Base-by-base conservation (phyloP, 2,888 invertebrate species). In the Ochlodes sylvanus region DNA sequence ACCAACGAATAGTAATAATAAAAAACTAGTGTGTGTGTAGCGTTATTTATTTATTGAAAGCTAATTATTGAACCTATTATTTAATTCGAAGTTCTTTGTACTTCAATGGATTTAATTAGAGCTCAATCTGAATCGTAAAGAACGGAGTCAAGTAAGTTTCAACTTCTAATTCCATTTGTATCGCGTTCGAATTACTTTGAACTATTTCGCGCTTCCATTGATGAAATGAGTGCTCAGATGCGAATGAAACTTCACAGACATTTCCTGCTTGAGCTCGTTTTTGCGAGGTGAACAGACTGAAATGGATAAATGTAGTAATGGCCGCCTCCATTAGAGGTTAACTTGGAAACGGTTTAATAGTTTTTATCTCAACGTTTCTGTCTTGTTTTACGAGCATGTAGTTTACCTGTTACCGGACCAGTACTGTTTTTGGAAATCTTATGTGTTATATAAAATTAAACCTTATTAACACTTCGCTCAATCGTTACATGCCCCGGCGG, bases 131-230 rank as follows among this genome's bases (percentile, higher is more conserved):
- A 27, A 52, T 52, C 14, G 14, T 1, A 27, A 27, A 52, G 50
- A 14, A 52, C 4, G 19, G 50, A 52, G 50, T n/a, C 17, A 9
- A 21, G 52, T 52, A 52, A 52, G 27, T 52, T 52, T 27, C 14
- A 52, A 52, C 52, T 27, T 52, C 52, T 27, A 52, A 52, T 52
- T 52, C 52, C 52, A 52, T 52, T 52, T 52, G 27, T 52, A 14
- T 27, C 52, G 21, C 15, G 21, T 14, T 52, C 2, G 52, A 14
- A 27, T 52, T 52, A 52, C 52, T 52, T 52, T 52, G 14, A 52
- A 52, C 21, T 52, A 52, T 52, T 52, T 52, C 27, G n/a, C 21
- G 52, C 52, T 52, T 10, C 50, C 19, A 52, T 27, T 27, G 52
- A 52, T 52, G 52, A 52, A 52, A 52, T 52, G 52, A 52, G 27